phyloP scores from a whole-genome alignment of 2,113 vertebrate species.

The Chionomys nivalis region DNA sequence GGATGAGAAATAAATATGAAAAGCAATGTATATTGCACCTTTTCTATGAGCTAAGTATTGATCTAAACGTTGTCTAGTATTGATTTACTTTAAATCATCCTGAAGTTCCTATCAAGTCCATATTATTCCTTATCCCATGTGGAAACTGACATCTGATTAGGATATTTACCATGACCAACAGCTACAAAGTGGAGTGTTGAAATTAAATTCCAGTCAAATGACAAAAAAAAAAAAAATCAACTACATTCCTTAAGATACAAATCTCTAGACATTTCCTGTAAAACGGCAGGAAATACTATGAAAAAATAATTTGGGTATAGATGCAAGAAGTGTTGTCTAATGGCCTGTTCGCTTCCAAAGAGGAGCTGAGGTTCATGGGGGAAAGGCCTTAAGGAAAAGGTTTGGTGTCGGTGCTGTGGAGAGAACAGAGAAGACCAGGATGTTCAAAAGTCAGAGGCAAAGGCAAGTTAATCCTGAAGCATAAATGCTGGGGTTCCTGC shows the following conservation, averaged over 20 bases:
- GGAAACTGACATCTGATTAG: not conserved
- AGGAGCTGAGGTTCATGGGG: not conserved
- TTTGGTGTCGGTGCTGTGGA: not conserved
- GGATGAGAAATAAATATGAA: not conserved
- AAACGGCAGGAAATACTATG: not conserved
- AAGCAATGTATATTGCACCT: not conserved
- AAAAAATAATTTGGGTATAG: not conserved
- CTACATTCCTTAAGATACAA: not conserved
- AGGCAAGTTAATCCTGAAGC: not conserved
- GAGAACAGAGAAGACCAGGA: not conserved
- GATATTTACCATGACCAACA: conserved; percentile 35
- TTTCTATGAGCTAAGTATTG: not conserved
- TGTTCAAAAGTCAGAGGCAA: not conserved
- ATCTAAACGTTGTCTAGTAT: conserved; percentile 10
- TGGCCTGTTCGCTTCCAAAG: not conserved
- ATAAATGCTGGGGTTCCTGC: not conserved
- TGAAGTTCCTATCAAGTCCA: not conserved
- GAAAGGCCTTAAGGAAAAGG: not conserved
- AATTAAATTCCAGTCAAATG: not conserved
- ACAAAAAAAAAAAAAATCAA: conserved; percentile 18
- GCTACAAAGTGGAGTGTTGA: not conserved
- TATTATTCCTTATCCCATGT: conserved; percentile 13
- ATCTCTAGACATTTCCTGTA: not conserved
- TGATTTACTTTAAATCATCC: conserved; percentile 14
- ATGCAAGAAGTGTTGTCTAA: not conserved